Conservation (phyloP, 1,140 invertebrate species). For the Trypoxylus dichotomus region DNA sequence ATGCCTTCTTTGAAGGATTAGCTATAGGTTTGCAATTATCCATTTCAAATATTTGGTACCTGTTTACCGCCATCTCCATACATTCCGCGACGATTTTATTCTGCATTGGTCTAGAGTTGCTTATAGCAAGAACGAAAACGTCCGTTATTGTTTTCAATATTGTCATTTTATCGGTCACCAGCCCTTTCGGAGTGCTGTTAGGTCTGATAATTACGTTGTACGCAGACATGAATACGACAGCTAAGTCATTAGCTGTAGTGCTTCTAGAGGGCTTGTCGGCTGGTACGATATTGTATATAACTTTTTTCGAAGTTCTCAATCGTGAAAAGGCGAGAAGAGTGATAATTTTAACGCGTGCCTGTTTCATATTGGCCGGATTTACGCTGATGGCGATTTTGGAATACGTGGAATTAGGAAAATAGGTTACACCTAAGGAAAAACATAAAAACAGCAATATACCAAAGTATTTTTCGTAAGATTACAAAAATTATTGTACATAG, state of each 20-base stretch:
- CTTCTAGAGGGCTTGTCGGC: conserved; percentile 52
- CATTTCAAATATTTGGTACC: conserved; percentile 63
- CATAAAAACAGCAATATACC: neutral
- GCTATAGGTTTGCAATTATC: conserved; percentile 74
- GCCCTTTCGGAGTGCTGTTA: conserved; percentile 69
- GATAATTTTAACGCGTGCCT: conserved; percentile 43
- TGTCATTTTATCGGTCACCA: conserved; percentile 65
- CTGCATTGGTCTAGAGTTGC: conserved; percentile 67
- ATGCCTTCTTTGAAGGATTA: conserved; percentile 80
- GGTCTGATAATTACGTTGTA: conserved; percentile 54
- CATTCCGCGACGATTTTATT: conserved; percentile 77
- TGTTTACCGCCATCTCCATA: conserved; percentile 73
- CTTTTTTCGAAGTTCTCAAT: conserved; percentile 52
- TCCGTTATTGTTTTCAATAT: conserved; percentile 63
- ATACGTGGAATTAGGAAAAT: conserved; percentile 32
- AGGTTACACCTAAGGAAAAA: neutral
- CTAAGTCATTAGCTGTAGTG: conserved; percentile 47
- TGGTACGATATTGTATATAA: conserved; percentile 52
- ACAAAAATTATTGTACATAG: neutral
- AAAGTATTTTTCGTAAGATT: neutral
- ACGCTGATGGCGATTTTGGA: conserved; percentile 49
- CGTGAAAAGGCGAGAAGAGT: conserved; percentile 50
- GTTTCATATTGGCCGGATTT: conserved; percentile 51
- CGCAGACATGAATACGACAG: conserved; percentile 43
- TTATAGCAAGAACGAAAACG: conserved; percentile 65